Evolutionary conservation across 2,797 vertebrate genomes (phyloP).

Genomic region (Sitta carolinensis): DNA sequence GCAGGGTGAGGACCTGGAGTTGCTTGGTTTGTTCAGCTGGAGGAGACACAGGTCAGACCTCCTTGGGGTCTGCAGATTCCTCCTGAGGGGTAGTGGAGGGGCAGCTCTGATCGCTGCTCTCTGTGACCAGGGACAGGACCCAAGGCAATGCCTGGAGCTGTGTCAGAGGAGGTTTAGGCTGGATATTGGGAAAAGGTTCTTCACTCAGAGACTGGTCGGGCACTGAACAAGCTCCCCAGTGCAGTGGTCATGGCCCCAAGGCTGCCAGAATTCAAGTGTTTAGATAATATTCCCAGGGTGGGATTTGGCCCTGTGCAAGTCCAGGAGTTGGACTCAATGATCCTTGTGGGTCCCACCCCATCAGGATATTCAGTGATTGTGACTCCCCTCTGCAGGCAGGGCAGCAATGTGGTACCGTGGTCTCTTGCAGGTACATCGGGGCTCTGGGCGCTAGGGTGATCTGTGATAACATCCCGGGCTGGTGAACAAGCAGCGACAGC

Average conservation of each 20-base stretch:
- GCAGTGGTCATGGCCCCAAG: background rate
- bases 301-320: background rate
- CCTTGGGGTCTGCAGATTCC: background rate
- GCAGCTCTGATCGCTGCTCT: background rate
- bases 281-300: background rate
- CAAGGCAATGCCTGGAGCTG: background rate
- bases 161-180: background rate
- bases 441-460: slow-evolving; percentile 94
- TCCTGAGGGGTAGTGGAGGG: background rate
- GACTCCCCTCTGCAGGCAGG: background rate
- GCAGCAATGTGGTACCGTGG: fast-evolving
- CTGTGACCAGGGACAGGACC: background rate
- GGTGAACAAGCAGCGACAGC: slow-evolving; percentile 95
- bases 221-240: background rate
- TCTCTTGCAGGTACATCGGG: slow-evolving; percentile 90
- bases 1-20: no score
- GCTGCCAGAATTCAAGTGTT: background rate
- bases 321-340: background rate
- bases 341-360: background rate
- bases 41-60: background rate
- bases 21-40: background rate
- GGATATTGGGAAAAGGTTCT: background rate
- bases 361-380: background rate
- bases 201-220: fast-evolving
- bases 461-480: slow-evolving; percentile 95